Evolutionary conservation across 92 coral and sea anemone genomes (phyloP).

Genomic region (Chrysogorgia sp.): DNA sequence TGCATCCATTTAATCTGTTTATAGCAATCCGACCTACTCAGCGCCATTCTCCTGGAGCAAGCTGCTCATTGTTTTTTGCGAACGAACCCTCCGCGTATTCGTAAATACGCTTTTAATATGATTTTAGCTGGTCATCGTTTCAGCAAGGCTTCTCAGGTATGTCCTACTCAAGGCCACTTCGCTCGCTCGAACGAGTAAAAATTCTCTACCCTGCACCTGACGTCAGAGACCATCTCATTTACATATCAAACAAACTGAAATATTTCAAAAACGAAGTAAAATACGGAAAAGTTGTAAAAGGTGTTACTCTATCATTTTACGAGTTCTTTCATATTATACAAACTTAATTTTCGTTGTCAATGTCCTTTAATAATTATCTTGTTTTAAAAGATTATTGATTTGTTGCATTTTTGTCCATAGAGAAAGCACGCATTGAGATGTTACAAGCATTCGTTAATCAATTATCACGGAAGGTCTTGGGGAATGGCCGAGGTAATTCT

Average conservation of each 20-base stretch:
- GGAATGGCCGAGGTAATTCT: constrained; percentile 80
- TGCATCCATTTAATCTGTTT: constrained; percentile 14
- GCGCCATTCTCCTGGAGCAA: constrained; percentile 92
- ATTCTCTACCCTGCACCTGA: too few relatives aligned
- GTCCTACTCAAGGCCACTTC: not conserved
- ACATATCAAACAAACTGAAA: too few relatives aligned
- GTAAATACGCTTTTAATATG: constrained; percentile 98
- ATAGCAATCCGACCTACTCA: constrained; percentile 93
- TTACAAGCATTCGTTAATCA: constrained; percentile 82
- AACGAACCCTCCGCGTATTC: constrained; percentile 80
- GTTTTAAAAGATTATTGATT: not conserved
- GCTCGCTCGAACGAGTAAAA: not conserved
- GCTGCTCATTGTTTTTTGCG: constrained; percentile 94
- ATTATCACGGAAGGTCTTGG: constrained; percentile 86
- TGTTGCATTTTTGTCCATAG: constrained; percentile 45
- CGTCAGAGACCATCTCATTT: too few relatives aligned
- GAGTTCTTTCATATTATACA: too few relatives aligned
- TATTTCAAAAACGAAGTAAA: too few relatives aligned
- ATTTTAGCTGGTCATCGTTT: constrained; percentile 94
- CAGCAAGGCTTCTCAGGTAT: constrained; percentile 95
- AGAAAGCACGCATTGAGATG: constrained; percentile 92
- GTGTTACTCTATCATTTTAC: too few relatives aligned
- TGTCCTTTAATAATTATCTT: too few relatives aligned
- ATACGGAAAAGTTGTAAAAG: too few relatives aligned
- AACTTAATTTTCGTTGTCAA: too few relatives aligned